Conservation (phyloP, 2,113 vertebrate genomes). For the Sceloporus undulatus region DNA sequence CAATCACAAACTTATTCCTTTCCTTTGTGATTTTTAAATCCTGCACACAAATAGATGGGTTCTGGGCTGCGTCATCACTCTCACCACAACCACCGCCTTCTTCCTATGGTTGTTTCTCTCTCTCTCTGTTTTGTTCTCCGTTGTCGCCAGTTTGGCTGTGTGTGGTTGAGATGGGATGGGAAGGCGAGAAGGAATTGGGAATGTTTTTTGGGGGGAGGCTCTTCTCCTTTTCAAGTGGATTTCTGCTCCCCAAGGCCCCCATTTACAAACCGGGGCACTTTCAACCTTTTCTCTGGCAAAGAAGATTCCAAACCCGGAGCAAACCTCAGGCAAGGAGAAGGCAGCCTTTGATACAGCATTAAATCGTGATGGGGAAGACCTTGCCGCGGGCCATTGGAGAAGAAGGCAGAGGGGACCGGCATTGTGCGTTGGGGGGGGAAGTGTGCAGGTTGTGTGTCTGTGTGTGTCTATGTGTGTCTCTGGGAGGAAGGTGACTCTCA, state of each 20-base stretch:
- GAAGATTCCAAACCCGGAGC: conserved; percentile 8
- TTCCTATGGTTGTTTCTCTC: too few species aligned
- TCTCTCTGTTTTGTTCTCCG: too few species aligned
- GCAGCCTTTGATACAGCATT: conserved; percentile 22
- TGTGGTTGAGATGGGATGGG: too few species aligned
- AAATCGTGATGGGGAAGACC: conserved; percentile 7
- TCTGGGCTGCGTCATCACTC: fast-evolving
- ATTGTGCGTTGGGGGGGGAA: too few species aligned
- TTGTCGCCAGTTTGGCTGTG: too few species aligned
- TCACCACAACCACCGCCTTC: too few species aligned
- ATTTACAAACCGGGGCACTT: neutral
- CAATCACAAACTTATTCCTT: neutral
- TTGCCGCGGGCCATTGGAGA: conserved; percentile 17
- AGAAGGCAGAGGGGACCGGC: neutral
- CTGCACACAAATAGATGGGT: neutral
- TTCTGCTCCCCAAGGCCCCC: neutral
- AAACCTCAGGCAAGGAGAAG: conserved; percentile 36
- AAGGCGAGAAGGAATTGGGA: too few species aligned
- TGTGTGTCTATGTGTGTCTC: neutral
- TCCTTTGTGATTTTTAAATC: neutral
- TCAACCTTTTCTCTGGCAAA: neutral
- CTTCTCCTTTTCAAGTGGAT: neutral
- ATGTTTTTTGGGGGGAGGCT: too few species aligned
- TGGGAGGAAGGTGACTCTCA: neutral
- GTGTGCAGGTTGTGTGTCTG: neutral